phyloP scores from a whole-genome alignment of 2,888 invertebrate species.

The Torymus aiolomorphi region DNA sequence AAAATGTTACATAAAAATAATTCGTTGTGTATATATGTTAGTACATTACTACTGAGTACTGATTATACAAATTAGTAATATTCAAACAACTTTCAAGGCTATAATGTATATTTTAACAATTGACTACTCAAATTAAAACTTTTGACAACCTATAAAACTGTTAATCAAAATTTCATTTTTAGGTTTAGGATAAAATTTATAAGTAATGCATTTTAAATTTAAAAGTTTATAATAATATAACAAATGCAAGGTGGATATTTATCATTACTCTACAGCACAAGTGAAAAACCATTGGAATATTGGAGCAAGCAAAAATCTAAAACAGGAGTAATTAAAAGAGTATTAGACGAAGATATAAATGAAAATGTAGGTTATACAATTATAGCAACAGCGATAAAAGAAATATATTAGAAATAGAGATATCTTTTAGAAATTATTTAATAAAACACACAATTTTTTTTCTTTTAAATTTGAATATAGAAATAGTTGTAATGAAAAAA shows the following conservation, averaged over 20 bases:
- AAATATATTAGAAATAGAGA: not conserved
- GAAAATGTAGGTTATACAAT: constrained; percentile 63
- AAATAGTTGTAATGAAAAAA: constrained; percentile 77
- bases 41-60: no score
- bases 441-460: not conserved
- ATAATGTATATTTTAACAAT: constrained; percentile 32
- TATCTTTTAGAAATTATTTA: constrained; percentile 2
- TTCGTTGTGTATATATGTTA: not conserved
- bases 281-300: constrained; percentile 89
- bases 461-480: not conserved
- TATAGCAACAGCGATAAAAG: not conserved
- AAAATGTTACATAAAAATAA: not conserved
- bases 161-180: constrained; percentile 37
- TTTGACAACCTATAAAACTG: not conserved
- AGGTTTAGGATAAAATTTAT: constrained; percentile 28
- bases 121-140: constrained; percentile 27
- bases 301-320: constrained; percentile 84
- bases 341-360: constrained; percentile 64
- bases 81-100: not conserved
- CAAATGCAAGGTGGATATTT: constrained; percentile 82
- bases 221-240: constrained; percentile 46
- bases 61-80: no score
- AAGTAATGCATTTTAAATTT: constrained; percentile 48
- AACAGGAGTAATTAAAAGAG: constrained; percentile 62
- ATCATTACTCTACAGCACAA: constrained; percentile 89